These are phyloP conservation scores for Tipula confusa DNA, from an alignment of 2,888 invertebrate species.

Conservation along the genomic window DNA sequence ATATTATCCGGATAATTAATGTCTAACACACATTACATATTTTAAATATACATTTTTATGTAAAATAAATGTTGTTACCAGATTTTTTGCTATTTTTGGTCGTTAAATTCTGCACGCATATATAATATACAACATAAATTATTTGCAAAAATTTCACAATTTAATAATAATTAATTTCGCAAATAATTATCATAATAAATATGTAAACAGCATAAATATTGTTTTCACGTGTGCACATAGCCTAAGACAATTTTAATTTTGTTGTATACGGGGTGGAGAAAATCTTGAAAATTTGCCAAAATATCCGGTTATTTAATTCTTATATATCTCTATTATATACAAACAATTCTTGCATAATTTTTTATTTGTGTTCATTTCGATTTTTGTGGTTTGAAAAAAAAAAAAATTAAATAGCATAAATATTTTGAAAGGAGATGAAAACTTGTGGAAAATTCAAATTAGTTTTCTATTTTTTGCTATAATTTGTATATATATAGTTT, in stretches of 20 bases:
- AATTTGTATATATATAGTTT: not conserved
- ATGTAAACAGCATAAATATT: constrained; percentile 12
- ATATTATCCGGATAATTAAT: constrained; percentile 29
- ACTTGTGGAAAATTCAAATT: constrained; percentile 25
- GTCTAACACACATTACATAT: constrained; percentile 27
- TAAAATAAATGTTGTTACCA: not conserved
- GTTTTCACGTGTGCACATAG: not conserved
- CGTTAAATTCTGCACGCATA: not conserved
- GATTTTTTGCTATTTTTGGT: not conserved
- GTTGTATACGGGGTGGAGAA: not conserved
- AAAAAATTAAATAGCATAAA: constrained; percentile 7
- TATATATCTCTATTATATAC: not conserved
- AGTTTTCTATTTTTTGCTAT: not conserved
- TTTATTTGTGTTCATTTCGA: not conserved
- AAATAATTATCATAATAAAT: constrained; percentile 3
- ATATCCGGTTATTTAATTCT: constrained; percentile 5
- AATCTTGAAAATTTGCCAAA: constrained; percentile 20
- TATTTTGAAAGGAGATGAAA: constrained; percentile 25
- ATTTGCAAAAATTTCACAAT: not conserved
- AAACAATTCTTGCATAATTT: constrained; percentile 3
- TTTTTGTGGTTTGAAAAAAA: not conserved
- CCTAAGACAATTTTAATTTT: not conserved
- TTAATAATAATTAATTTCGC: not conserved
- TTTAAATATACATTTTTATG: not conserved
- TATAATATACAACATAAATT: not conserved